Base-by-base conservation (phyloP, 2,113 vertebrate genomes). In the Myiozetetes cayanensis region DNA sequence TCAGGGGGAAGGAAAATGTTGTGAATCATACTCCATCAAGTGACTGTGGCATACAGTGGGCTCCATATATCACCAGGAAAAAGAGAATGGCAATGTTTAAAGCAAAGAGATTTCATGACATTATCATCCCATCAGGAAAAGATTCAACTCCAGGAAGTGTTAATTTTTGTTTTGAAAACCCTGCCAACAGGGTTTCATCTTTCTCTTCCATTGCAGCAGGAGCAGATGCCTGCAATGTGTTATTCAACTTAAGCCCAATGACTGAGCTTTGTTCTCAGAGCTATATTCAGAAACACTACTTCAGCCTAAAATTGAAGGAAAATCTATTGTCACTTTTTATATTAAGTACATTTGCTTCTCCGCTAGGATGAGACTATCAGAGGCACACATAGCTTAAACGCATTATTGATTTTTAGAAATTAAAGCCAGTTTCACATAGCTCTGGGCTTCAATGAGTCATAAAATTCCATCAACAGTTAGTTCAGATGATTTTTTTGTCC, bases 321-420 rank as follows among this genome's bases (percentile, higher is more conserved):
- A 86, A 94, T 86, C 81, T 94, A 85, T 94, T 88, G 80, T 94
- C 83, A 83, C 35, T 52, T 83, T 59, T 88, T 89, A 65, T 70
- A 73, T 56, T 56, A 70, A 72, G 71, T 81, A 46, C 43, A 71
- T 94, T 90, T 79, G 8, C 59, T 92, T 94, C 77, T 88, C 55
- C 63, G 59, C 53, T 52, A 59, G 33, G 50, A 30, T 95, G 87
- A 82, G 68, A 74, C 82, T 70, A 74, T 70, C 75, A 76, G 62
- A 94, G 50, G 58, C 37, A 83, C 59, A 83, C 16, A 55, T 9
- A 59, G 21, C 88, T 94, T 90, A 62, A 81, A 93, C 30, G 18
- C 62, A 63, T 58, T 91, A 94, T 83, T 94, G 95, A 96, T 91
- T 95, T 96, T 91, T 76, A 90, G 78, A 95, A 97, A 96, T 93